Evolutionary conservation across 2,888 invertebrate genomes (phyloP), one percentile per base, ranked within the genome.

Genomic region (Chalcis sispes): DNA sequence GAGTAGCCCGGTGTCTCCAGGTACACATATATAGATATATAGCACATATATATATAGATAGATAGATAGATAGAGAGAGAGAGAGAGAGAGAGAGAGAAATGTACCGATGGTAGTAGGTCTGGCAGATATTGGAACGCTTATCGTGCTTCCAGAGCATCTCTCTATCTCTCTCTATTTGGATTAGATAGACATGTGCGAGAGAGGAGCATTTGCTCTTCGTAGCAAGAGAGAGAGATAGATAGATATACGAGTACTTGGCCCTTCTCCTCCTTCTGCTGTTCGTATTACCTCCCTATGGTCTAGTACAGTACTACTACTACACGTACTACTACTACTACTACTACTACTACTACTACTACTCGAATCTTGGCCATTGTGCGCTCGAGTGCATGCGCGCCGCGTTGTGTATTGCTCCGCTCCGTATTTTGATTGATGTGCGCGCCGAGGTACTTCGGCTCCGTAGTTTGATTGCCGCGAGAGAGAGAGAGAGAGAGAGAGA

Each of bases 91-190:
- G 10, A 32, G 10, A 36, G 25, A 13, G 2, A 13, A 29, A 29
- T 27, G 18, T 64, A 48, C 23, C 15, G 8, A 42, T 1, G 42
- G 18, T 18, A 23, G 25, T 15, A 42, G 40, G 7, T 20, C 3
- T 0, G 27, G 18, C 27, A 54, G 56, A 42, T 54, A 67, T 56
- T 67, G 54, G n/a, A 40, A 27, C 42, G 66, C 52, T 67, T 67
- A 67, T 42, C 65, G 32, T 50, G 8, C 50, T 23, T 5, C 25
- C 50, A 15, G 23, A n/a, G 15, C 36, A 10, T 7, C 36, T n/a
- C n/a, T n/a, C 46, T 13, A 46, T 46, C 46, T 46, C 46, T 46
- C 2, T n/a, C 7, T 18, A 27, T 23, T 40, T 18, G 27, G 42
- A 42, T 56, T 54, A 67, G 42, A 42, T 20, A 40, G 54, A 66